Percentiles rank a stretch among this genome's conserved stretches.
phyloP scores from a whole-genome alignment of 2,113 vertebrate species.

The Archocentrus centrarchus region DNA sequence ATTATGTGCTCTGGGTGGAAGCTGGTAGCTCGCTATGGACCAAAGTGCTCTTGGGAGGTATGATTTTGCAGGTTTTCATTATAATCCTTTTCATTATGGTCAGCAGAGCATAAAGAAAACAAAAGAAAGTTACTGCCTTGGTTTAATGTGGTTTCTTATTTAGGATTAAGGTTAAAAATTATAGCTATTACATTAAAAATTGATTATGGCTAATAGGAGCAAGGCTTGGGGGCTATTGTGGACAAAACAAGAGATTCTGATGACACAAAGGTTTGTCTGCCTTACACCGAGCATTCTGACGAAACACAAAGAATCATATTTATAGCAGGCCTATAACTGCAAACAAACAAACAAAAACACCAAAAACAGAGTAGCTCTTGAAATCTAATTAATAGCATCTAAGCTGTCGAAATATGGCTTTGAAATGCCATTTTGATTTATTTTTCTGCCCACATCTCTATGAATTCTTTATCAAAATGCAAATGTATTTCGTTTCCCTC shows the following conservation, averaged over 20 bases:
- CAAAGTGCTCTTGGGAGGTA: slow-evolving; percentile 64
- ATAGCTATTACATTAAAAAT: background rate
- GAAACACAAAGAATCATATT: background rate
- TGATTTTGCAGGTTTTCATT: slow-evolving; percentile 16
- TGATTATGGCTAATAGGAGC: slow-evolving; percentile 29
- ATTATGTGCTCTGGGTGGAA: slow-evolving; percentile 22
- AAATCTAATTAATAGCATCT: background rate
- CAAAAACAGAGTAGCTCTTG: background rate
- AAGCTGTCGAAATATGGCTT: background rate
- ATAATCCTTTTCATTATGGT: slow-evolving; percentile 21
- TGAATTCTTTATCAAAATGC: slow-evolving; percentile 38
- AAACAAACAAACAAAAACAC: background rate
- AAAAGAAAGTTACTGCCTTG: background rate
- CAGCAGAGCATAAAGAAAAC: background rate
- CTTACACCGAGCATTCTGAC: background rate
- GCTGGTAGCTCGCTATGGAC: slow-evolving; percentile 53
- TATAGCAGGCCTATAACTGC: background rate
- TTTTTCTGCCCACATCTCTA: slow-evolving; percentile 1
- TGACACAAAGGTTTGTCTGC: background rate
- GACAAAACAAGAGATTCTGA: background rate
- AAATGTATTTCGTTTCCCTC: slow-evolving; percentile 51
- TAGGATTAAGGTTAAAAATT: background rate
- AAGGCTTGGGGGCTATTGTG: slow-evolving; percentile 45
- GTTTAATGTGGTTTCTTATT: background rate
- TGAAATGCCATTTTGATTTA: background rate